Evolutionary conservation across 2,797 vertebrate genomes (phyloP).

Genomic region (Ptychadena robeensis): DNA sequence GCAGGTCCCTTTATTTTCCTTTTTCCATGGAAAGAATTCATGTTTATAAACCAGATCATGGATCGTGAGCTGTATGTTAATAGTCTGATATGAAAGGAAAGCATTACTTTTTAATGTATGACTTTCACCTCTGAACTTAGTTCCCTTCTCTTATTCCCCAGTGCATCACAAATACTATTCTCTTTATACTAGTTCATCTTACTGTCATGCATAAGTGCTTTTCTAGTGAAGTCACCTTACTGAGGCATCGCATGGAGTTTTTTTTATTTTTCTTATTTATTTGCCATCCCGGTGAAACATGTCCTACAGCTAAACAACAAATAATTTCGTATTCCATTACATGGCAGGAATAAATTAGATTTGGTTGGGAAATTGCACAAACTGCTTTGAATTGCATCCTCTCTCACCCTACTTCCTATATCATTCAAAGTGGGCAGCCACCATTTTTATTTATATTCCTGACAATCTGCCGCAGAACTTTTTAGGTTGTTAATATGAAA

Average conservation of each 20-base stretch:
- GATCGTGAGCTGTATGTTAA: conserved; percentile 45
- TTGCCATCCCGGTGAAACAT: conserved; percentile 54
- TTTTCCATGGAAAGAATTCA: conserved; percentile 3
- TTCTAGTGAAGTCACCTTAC: conserved; percentile 54
- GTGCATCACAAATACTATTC: conserved; percentile 42
- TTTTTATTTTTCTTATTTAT: conserved; percentile 55
- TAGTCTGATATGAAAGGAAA: conserved; percentile 32
- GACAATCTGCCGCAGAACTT: conserved; percentile 20
- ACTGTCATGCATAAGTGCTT: conserved; percentile 56
- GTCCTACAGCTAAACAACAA: conserved; percentile 59
- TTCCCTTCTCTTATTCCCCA: conserved; percentile 36
- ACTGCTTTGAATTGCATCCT: conserved; percentile 51
- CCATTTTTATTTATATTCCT: conserved; percentile 54
- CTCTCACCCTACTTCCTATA: conserved; percentile 40
- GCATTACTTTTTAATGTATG: conserved; percentile 47
- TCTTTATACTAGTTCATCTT: conserved; percentile 52
- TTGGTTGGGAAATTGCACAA: conserved; percentile 41
- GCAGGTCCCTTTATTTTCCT: not conserved
- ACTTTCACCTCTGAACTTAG: conserved; percentile 43
- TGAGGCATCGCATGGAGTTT: conserved; percentile 19
- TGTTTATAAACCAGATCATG: conserved; percentile 17
- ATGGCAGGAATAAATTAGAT: conserved; percentile 53
- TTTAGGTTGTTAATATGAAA: conserved; percentile 38
- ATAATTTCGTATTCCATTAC: conserved; percentile 58
- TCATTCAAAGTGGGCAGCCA: conserved; percentile 35